These are phyloP conservation scores for Hypotaenidia okinawae DNA, from an alignment of 2,797 vertebrate genomes.

Conservation along the genomic window DNA sequence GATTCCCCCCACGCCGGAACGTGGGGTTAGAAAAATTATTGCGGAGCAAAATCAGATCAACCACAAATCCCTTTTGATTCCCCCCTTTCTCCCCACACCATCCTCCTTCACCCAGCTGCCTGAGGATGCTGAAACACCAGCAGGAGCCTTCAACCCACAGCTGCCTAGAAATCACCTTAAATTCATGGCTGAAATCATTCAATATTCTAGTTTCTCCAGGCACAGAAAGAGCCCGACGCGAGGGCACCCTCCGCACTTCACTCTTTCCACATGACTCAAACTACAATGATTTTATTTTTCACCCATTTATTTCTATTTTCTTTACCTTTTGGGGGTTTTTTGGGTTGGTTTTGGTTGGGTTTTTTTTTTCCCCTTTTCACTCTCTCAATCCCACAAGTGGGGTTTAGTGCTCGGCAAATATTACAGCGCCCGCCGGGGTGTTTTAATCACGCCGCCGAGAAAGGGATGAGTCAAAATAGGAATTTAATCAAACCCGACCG, in stretches of 20 bases:
- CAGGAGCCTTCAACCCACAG: background rate
- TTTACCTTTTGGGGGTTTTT: too few relatives aligned
- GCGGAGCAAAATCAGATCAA: background rate
- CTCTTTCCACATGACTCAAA: constrained; percentile 70
- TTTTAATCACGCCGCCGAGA: background rate
- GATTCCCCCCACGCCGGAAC: background rate
- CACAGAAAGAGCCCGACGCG: background rate
- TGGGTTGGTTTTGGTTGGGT: too few relatives aligned
- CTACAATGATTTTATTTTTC: background rate
- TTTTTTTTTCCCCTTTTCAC: too few relatives aligned
- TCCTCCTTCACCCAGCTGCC: background rate
- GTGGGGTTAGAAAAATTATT: background rate
- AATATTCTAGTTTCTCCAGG: background rate
- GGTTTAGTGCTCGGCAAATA: background rate
- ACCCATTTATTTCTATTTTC: too few relatives aligned
- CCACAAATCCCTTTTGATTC: background rate
- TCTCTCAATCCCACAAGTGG: constrained; percentile 13
- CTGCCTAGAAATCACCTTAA: background rate
- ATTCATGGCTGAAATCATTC: background rate
- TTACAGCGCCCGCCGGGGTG: background rate
- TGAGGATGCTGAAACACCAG: background rate
- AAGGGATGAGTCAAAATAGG: background rate
- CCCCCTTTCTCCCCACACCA: too few relatives aligned
- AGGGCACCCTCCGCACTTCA: constrained; percentile 27
- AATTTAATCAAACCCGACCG: background rate